Conservation (phyloP, 2,113 vertebrate species). For the Upupa epops region DNA sequence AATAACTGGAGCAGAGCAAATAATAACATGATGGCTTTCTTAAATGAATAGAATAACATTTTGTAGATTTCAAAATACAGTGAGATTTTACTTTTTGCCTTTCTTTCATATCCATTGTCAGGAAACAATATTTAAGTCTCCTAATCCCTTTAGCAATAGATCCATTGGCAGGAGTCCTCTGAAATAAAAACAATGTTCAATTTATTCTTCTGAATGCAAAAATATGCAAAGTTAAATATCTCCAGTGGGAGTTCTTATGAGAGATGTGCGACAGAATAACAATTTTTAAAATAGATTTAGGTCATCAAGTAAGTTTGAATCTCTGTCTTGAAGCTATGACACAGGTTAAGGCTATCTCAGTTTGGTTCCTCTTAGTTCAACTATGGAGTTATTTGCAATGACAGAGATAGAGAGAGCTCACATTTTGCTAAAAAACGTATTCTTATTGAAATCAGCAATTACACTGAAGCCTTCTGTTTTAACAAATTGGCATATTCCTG, state of each 20-base stretch:
- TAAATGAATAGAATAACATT: background rate
- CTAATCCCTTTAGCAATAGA: background rate
- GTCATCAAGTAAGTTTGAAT: background rate
- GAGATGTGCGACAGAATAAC: background rate
- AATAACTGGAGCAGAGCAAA: background rate
- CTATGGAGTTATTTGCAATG: background rate
- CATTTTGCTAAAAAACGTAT: background rate
- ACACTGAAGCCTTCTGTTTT: background rate
- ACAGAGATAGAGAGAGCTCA: background rate
- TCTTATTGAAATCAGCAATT: background rate
- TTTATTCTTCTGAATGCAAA: background rate
- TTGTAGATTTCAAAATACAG: background rate
- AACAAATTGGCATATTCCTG: background rate
- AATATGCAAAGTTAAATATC: background rate
- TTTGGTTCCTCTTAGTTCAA: background rate
- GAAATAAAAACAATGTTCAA: background rate
- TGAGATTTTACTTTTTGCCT: background rate
- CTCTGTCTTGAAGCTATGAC: background rate
- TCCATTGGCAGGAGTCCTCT: background rate
- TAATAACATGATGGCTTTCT: background rate
- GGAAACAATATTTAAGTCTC: background rate
- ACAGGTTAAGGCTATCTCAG: background rate
- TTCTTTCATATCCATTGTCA: background rate
- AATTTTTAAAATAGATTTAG: background rate
- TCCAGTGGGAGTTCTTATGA: background rate